Base-by-base conservation (phyloP, 2,113 vertebrate species). In the Hassar affinis region DNA sequence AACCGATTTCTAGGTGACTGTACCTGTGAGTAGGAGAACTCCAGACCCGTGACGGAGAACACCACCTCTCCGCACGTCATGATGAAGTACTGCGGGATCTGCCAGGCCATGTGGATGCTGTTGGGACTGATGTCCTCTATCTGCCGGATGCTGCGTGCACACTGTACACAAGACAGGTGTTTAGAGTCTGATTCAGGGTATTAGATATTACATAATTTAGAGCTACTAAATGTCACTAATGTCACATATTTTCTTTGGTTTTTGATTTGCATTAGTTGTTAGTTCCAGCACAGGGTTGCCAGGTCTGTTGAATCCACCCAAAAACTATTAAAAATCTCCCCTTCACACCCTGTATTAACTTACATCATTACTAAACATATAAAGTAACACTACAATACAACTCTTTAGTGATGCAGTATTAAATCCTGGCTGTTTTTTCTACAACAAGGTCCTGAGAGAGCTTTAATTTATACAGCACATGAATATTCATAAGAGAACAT, bases 1-100 rank as follows among this genome's bases (percentile, higher is more conserved):
- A 71, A 45, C 22, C 11, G 54, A 14, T 27, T 51, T 75, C 4
- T 9, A 25, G 52, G 33, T 11, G 22, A 18, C 5, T 30, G 42
- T 92, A 99, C 98, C 96, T 99, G 98, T 33, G 97, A 96, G 84
- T 99, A 99, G 12, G 98, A 95, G 92, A 98, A 99, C 89, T 97
- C 96, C 87, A 99, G 84, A 4, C 98, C 98, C 0, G 98, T 99
- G 86, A 99, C 92, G 0, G 98, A 99, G 92, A 97, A 99, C 27
- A 97, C 92, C 81, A 99, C 96, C 89, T 99, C 98, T 33, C 93
- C 98, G 11, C 89, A 91, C 0, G 97, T 98, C 20, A 99, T 90
- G 75, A 99, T 92, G 91, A 99, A 97, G 86, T 97, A 99, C 90
- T 99, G 98, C 0, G 97, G 97, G 45, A 99, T 95, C 91, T 98